phyloP scores from a whole-genome alignment of 2,888 invertebrate species.

The Drosophila pseudotakahashii region DNA sequence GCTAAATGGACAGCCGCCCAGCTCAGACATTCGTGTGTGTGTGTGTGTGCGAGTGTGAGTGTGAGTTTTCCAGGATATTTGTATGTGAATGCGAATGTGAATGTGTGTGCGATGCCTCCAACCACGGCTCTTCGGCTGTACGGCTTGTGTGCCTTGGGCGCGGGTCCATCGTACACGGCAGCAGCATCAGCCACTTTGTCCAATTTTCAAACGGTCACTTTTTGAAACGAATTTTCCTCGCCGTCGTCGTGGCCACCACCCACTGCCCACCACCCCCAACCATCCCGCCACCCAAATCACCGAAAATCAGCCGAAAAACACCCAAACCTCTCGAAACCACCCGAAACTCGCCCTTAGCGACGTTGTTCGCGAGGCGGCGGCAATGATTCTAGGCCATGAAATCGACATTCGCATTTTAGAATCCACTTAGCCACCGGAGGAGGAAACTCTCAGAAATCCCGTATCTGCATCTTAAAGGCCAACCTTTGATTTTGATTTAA shows the following conservation, averaged over 20 bases:
- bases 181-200: conserved; percentile 72
- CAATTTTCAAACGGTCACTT: conserved; percentile 79
- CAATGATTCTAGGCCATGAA: conserved; percentile 79
- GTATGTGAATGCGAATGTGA: background rate
- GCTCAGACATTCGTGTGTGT: conserved; percentile 55
- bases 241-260: conserved; percentile 3
- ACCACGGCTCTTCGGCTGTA: conserved; percentile 61
- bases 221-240: conserved; percentile 69
- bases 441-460: conserved; percentile 19
- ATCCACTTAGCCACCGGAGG: conserved; percentile 46
- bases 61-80: conserved; percentile 9
- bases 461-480: conserved; percentile 38
- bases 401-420: conserved; percentile 78
- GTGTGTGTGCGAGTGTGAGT: background rate
- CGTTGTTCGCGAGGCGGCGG: conserved; percentile 51
- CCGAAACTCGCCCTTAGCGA: conserved; percentile 57
- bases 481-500: conserved; percentile 25
- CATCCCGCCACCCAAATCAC: background rate
- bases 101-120: conserved; percentile 46
- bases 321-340: conserved; percentile 28
- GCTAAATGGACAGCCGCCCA: conserved; percentile 73
- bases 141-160: conserved; percentile 74
- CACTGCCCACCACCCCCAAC: background rate
- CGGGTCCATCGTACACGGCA: conserved; percentile 44
- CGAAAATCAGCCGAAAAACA: background rate